phyloP scores from a whole-genome alignment of 2,113 vertebrate genomes.

The Columba janthina region DNA sequence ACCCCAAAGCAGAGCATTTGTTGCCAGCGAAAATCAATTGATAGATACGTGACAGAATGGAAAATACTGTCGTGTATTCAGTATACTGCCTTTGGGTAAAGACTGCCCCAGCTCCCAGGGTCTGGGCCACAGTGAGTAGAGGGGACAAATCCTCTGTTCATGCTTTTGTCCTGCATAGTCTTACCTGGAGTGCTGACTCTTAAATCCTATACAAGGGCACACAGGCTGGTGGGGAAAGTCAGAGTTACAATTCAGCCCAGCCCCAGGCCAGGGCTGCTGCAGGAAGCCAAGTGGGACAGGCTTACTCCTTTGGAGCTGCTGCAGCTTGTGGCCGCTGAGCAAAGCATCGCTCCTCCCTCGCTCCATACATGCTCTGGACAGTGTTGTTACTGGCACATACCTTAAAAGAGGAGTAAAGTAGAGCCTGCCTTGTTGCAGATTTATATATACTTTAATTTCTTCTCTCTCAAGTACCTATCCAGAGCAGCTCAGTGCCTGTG shows the following conservation, averaged over 20 bases:
- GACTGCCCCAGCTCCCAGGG: background rate
- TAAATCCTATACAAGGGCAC: background rate
- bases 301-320: background rate
- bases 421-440: background rate
- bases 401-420: background rate
- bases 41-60: slow-evolving; percentile 53
- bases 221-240: background rate
- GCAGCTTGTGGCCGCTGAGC: background rate
- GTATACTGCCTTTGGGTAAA: background rate
- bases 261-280: background rate
- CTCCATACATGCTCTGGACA: background rate
- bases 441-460: background rate
- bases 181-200: background rate
- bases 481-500: background rate
- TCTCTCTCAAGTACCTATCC: background rate
- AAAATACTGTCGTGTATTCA: slow-evolving; percentile 45
- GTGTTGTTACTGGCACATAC: background rate
- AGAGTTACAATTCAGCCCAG: background rate
- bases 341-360: fast-evolving
- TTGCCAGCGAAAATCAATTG: slow-evolving; percentile 56
- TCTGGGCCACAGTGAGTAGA: background rate
- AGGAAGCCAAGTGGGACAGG: background rate
- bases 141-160: background rate
- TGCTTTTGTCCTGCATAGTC: background rate
- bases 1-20: slow-evolving; percentile 39